Evolutionary conservation across 2,888 invertebrate species (phyloP).

Genomic region (Mythimna pallens): DNA sequence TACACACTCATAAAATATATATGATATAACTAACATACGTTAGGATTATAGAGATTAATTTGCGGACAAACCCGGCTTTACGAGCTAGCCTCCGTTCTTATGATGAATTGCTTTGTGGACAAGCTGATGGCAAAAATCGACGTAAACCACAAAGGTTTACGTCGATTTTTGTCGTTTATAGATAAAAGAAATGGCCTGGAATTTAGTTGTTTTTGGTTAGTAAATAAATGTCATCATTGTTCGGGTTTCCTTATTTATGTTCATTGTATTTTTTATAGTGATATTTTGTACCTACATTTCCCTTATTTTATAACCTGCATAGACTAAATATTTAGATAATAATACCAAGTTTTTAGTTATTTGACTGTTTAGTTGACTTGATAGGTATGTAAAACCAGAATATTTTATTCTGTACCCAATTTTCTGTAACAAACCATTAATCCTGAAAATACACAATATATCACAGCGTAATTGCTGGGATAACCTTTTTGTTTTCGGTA

Average conservation of each 20-base stretch:
- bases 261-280: background rate
- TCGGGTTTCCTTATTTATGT: too few relatives aligned
- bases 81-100: conserved; percentile 46
- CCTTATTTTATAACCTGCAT: background rate
- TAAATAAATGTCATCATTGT: background rate
- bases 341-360: too few relatives aligned
- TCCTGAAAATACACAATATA: too few relatives aligned
- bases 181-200: conserved; percentile 1
- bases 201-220: background rate
- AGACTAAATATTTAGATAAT: background rate
- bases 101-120: conserved; percentile 54
- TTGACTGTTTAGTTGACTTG: too few relatives aligned
- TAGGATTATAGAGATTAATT: conserved; percentile 57
- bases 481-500: too few relatives aligned
- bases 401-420: too few relatives aligned
- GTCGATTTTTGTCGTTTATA: conserved; percentile 33
- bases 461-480: too few relatives aligned
- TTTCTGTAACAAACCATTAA: too few relatives aligned
- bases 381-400: too few relatives aligned
- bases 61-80: conserved; percentile 56
- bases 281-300: background rate
- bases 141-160: too few relatives aligned
- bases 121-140: conserved; percentile 15
- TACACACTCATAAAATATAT: conserved; percentile 49
- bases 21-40: conserved; percentile 48